phyloP scores from a whole-genome alignment of 2,113 vertebrate species.

The Atherinomorus stipes region DNA sequence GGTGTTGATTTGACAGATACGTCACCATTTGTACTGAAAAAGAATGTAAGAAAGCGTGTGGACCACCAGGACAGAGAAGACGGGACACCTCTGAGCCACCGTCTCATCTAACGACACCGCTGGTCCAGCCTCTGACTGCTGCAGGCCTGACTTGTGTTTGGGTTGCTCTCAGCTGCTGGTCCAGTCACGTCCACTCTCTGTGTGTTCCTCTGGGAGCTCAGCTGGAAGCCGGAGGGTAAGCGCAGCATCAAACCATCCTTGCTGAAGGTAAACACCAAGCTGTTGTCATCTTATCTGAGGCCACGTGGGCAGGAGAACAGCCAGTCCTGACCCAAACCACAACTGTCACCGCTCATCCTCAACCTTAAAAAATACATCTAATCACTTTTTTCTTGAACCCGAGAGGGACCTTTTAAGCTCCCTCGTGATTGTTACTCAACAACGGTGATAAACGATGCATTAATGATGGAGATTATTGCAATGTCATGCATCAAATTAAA shows the following conservation, averaged over 20 bases:
- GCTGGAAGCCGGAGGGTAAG: conserved; percentile 37
- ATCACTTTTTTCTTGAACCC: too few species aligned
- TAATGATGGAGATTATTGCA: too few species aligned
- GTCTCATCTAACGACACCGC: conserved; percentile 11
- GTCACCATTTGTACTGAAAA: conserved; percentile 74
- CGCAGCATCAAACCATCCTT: conserved; percentile 76
- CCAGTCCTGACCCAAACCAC: background rate
- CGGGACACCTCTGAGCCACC: conserved; percentile 33
- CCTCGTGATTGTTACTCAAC: too few species aligned
- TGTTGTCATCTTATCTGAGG: conserved; percentile 75
- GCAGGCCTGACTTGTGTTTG: conserved; percentile 12
- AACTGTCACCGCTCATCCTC: background rate
- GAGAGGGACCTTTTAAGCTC: too few species aligned
- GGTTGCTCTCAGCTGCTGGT: conserved; percentile 26
- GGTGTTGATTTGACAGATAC: conserved; percentile 43
- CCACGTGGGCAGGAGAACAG: background rate
- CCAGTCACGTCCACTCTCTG: conserved; percentile 41
- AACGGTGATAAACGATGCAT: too few species aligned
- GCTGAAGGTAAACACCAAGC: conserved; percentile 57
- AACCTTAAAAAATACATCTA: too few species aligned
- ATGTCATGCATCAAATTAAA: too few species aligned
- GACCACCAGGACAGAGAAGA: conserved; percentile 83
- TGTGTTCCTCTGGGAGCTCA: conserved; percentile 72
- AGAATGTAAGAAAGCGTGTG: conserved; percentile 77
- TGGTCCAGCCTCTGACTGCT: background rate